Conservation (phyloP, 2,113 vertebrate species). For the Pelobates fuscus region DNA sequence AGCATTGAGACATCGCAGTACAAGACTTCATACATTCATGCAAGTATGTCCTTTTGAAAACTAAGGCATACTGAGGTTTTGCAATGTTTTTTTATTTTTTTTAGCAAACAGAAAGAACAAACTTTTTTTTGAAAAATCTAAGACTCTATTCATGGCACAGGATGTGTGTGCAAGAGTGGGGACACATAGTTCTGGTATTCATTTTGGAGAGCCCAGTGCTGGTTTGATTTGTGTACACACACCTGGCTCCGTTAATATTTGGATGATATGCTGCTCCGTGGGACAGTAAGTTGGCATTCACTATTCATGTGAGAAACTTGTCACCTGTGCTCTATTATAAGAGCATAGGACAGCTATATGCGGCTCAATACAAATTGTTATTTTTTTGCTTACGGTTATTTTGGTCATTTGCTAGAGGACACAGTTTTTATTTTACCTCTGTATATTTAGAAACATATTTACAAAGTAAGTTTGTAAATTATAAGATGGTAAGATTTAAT, state of each 20-base stretch:
- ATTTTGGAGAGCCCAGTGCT: constrained; percentile 16
- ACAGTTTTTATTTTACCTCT: too few species aligned
- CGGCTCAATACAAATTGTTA: neutral
- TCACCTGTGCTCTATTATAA: constrained; percentile 38
- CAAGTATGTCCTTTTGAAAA: too few species aligned
- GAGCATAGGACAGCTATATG: constrained; percentile 13
- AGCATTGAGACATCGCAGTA: too few species aligned
- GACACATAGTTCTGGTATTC: constrained; percentile 32
- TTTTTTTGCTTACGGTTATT: neutral
- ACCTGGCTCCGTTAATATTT: constrained; percentile 35
- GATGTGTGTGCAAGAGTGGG: constrained; percentile 17
- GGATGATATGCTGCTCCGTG: constrained; percentile 20
- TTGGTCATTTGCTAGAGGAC: neutral
- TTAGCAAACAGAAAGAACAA: neutral
- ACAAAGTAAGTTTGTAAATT: too few species aligned
- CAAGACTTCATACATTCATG: too few species aligned
- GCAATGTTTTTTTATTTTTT: neutral
- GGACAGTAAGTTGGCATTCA: constrained; percentile 21
- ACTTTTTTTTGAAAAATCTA: constrained; percentile 10
- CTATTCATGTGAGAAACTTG: constrained; percentile 20
- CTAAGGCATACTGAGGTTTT: neutral
- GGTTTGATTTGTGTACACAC: constrained; percentile 19
- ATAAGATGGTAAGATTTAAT: too few species aligned
- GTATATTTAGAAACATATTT: too few species aligned
- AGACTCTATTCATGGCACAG: constrained; percentile 29